Conservation (phyloP, 2,888 invertebrate genomes). For the Acheta domesticus region DNA sequence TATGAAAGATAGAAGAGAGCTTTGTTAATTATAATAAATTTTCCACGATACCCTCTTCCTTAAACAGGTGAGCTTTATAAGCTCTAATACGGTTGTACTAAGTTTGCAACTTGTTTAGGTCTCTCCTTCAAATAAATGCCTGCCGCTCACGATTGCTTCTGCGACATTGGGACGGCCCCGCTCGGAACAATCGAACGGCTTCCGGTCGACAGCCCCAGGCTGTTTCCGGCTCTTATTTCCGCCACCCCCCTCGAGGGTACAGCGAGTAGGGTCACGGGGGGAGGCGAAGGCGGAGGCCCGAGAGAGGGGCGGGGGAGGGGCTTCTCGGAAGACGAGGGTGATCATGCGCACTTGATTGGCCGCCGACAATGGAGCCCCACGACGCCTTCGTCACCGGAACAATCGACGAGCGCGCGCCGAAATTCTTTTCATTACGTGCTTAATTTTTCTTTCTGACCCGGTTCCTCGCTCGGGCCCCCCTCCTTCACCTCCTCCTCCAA, state of each 20-base stretch:
- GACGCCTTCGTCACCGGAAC: background rate
- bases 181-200: background rate
- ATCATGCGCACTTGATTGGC: constrained; percentile 18
- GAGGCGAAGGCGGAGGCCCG: background rate
- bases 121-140: too few species aligned
- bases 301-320: background rate
- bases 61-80: too few species aligned
- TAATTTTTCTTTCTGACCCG: constrained; percentile 4
- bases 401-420: background rate
- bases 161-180: too few species aligned
- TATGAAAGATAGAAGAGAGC: too few species aligned
- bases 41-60: too few species aligned
- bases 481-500: too few species aligned
- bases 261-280: background rate
- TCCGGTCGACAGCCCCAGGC: background rate
- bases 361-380: background rate
- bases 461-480: background rate
- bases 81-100: too few species aligned
- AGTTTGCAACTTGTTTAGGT: too few species aligned
- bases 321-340: background rate
- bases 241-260: background rate
- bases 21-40: too few species aligned
- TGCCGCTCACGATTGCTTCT: too few species aligned
- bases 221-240: constrained; percentile 6
- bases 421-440: constrained; percentile 18